These are phyloP conservation scores for Corvus hawaiiensis DNA, from an alignment of 2,113 vertebrate genomes.

Conservation along the genomic window DNA sequence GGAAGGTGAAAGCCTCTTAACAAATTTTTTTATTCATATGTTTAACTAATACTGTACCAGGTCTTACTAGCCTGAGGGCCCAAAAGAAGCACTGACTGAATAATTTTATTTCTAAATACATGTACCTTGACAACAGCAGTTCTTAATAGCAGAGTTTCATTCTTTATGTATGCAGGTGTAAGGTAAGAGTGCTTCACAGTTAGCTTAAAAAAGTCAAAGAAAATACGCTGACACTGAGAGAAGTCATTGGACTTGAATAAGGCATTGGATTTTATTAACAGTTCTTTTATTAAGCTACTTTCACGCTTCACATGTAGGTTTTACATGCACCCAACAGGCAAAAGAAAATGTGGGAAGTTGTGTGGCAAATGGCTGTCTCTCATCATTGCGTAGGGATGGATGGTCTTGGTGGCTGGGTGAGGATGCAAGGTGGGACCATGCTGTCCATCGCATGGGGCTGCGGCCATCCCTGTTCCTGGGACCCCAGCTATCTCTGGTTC, in stretches of 20 bases:
- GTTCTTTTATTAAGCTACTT: neutral
- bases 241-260: neutral
- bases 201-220: neutral
- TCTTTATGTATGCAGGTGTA: neutral
- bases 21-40: neutral
- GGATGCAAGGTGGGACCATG: neutral
- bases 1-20: neutral
- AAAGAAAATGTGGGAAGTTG: neutral
- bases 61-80: neutral
- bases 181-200: neutral
- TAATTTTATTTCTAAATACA: neutral
- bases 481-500: neutral
- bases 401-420: neutral
- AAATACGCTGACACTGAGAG: neutral
- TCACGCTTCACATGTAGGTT: rapidly evolving
- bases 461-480: neutral
- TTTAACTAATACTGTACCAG: neutral
- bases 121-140: neutral
- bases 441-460: neutral
- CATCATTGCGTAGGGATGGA: neutral
- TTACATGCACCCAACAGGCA: rapidly evolving
- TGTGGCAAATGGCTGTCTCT: neutral
- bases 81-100: neutral
- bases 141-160: neutral
- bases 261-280: neutral